Conservation (phyloP, 2,888 invertebrate genomes). For the Vesta saturnalis region DNA sequence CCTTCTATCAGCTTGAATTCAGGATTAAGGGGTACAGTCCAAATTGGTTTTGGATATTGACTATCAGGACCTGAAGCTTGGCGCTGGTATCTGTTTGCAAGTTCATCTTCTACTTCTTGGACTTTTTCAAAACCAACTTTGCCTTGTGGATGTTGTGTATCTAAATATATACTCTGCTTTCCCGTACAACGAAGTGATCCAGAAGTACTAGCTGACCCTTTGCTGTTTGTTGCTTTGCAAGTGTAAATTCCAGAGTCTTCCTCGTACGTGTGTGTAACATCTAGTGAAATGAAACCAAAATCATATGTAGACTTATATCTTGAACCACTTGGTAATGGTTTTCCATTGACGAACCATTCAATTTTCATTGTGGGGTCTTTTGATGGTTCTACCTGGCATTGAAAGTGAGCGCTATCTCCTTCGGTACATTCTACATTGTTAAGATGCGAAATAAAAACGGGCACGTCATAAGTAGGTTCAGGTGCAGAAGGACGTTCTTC, state of each 20-base stretch:
- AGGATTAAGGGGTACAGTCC: conserved; percentile 83
- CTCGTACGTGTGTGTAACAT: conserved; percentile 86
- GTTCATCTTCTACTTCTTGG: conserved; percentile 87
- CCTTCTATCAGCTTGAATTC: conserved; percentile 85
- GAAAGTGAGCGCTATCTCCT: conserved; percentile 88
- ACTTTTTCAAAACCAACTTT: conserved; percentile 89
- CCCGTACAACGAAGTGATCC: conserved; percentile 88
- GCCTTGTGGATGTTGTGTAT: conserved; percentile 96
- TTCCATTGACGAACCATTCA: conserved; percentile 96
- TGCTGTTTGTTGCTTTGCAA: conserved; percentile 88
- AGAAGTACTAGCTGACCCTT: conserved; percentile 89
- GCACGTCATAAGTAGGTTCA: conserved; percentile 84
- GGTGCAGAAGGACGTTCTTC: conserved; percentile 73
- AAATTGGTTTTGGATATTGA: conserved; percentile 85
- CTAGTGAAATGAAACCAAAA: conserved; percentile 94
- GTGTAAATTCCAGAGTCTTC: conserved; percentile 94
- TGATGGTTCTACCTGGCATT: conserved; percentile 91
- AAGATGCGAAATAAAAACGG: conserved; percentile 89
- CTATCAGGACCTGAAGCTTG: conserved; percentile 77
- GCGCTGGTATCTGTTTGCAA: conserved; percentile 75
- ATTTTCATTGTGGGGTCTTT: conserved; percentile 90
- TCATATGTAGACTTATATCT: conserved; percentile 94
- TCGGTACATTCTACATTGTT: conserved; percentile 91
- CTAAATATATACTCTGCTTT: conserved; percentile 80
- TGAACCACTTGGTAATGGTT: conserved; percentile 86